Evolutionary conservation across 2,888 invertebrate species (phyloP).

Genomic region (Netelia virgata): DNA sequence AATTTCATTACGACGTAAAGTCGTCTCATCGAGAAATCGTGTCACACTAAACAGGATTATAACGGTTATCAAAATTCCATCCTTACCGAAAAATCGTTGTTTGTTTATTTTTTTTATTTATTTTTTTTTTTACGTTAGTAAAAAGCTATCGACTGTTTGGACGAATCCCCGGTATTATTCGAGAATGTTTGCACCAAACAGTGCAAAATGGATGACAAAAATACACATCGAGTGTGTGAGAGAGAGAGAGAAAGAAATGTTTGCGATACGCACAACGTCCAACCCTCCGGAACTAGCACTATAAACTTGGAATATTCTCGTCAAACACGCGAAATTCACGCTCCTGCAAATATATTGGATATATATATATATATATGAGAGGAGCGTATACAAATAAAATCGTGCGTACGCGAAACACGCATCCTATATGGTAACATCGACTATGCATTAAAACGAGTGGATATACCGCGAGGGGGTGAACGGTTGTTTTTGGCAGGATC

Average conservation of each 20-base stretch:
- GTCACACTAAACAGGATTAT: no score
- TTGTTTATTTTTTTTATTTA: no score
- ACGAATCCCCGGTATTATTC: no score
- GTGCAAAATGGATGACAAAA: no score
- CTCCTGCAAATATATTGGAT: constrained; percentile 9
- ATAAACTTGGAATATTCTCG: not conserved
- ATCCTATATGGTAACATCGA: constrained; percentile 72
- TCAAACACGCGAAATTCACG: constrained; percentile 20
- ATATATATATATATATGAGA: constrained; percentile 6
- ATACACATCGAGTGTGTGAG: not conserved
- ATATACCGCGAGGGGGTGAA: constrained; percentile 37
- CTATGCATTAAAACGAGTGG: constrained; percentile 78
- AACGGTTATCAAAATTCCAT: no score
- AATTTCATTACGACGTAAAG: not conserved
- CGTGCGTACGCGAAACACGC: constrained; percentile 42
- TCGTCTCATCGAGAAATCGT: not conserved
- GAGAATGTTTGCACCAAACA: no score
- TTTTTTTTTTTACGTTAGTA: no score
- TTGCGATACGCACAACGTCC: not conserved
- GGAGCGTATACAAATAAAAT: constrained; percentile 26
- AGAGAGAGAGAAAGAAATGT: not conserved
- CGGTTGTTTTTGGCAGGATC: constrained; percentile 41
- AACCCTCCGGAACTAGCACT: not conserved
- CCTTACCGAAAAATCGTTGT: no score
- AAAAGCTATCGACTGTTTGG: no score